Percentiles rank a stretch among this genome's conserved stretches.
Conservation (phyloP, 2,888 invertebrate genomes). For the Ormyrus labotus region DNA sequence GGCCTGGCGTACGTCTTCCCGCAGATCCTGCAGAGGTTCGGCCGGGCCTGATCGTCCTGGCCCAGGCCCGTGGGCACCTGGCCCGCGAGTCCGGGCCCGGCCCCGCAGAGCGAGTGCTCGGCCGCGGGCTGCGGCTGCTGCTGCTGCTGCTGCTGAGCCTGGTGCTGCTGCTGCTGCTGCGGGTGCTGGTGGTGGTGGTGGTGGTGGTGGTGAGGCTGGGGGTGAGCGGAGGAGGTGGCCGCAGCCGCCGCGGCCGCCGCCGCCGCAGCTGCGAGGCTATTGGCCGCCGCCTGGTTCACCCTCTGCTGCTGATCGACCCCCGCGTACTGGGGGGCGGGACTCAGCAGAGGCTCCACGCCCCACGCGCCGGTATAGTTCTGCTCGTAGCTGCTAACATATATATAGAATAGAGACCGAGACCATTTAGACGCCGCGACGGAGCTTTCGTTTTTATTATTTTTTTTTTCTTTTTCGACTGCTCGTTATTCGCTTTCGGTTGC, state of each 20-base stretch:
- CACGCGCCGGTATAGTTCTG: conserved; percentile 73
- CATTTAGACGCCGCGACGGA: too few species aligned
- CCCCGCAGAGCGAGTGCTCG: conserved; percentile 72
- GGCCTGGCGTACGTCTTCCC: conserved; percentile 98
- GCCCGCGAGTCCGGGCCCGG: conserved; percentile 61
- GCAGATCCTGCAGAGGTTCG: conserved; percentile 95
- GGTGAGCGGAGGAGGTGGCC: conserved; percentile 59
- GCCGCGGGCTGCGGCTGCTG: conserved; percentile 67
- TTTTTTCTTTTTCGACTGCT: too few species aligned
- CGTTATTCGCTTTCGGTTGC: too few species aligned
- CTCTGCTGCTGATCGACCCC: conserved; percentile 71
- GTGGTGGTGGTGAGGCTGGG: conserved; percentile 68
- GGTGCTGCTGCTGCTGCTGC: conserved; percentile 72
- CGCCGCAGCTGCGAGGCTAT: conserved; percentile 67
- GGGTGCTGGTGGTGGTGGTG: conserved; percentile 69
- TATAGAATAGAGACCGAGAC: too few species aligned
- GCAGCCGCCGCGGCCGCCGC: conserved; percentile 57
- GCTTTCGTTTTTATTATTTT: too few species aligned
- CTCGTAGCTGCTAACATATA: conserved; percentile 68
- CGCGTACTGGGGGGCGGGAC: conserved; percentile 75
- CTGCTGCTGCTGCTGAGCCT: conserved; percentile 70
- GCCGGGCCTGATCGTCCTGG: conserved; percentile 86
- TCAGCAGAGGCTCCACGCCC: conserved; percentile 74
- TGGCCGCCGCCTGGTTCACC: conserved; percentile 73
- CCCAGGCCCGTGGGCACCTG: conserved; percentile 74